A percentile compares a stretch with the other conserved stretches of the same genome.
Conservation (phyloP, 2,113 vertebrate species). For the Charadrius vociferus region DNA sequence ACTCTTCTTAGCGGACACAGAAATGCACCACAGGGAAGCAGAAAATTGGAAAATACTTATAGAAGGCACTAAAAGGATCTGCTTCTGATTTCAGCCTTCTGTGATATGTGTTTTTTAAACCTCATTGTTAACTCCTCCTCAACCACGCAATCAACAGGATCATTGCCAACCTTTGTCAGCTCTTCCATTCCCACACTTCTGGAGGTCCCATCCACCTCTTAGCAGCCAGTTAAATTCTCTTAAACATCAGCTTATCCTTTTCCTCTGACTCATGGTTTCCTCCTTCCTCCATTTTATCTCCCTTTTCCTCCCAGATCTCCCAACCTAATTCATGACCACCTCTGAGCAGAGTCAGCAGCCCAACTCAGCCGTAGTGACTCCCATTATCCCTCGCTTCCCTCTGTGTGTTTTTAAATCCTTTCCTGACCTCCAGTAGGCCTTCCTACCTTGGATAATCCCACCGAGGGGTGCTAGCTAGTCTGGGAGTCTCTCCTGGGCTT, state of each 20-base stretch:
- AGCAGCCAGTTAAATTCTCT: not conserved
- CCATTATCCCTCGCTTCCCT: constrained; percentile 54
- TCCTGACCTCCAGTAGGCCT: constrained; percentile 64
- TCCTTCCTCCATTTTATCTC: constrained; percentile 21
- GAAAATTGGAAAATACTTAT: not conserved
- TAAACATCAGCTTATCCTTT: not conserved
- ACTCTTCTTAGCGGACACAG: not conserved
- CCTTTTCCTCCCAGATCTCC: not conserved
- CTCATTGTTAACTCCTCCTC: not conserved
- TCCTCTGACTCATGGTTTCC: not conserved
- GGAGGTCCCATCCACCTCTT: not conserved
- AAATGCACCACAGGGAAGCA: not conserved
- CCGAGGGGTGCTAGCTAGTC: constrained; percentile 47
- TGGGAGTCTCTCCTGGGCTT: constrained; percentile 55
- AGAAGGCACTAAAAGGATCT: not conserved
- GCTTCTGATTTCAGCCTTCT: not conserved
- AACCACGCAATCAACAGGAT: not conserved
- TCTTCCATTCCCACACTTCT: not conserved
- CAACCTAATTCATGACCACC: constrained; percentile 26
- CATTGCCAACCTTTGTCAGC: not conserved
- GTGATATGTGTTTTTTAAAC: not conserved
- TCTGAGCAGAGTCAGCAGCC: constrained; percentile 18
- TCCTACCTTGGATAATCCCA: constrained; percentile 62
- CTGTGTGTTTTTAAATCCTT: constrained; percentile 49
- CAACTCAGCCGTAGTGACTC: not conserved